Evolutionary conservation across 2,888 invertebrate species (phyloP).

Genomic region (Halictus ligatus): DNA sequence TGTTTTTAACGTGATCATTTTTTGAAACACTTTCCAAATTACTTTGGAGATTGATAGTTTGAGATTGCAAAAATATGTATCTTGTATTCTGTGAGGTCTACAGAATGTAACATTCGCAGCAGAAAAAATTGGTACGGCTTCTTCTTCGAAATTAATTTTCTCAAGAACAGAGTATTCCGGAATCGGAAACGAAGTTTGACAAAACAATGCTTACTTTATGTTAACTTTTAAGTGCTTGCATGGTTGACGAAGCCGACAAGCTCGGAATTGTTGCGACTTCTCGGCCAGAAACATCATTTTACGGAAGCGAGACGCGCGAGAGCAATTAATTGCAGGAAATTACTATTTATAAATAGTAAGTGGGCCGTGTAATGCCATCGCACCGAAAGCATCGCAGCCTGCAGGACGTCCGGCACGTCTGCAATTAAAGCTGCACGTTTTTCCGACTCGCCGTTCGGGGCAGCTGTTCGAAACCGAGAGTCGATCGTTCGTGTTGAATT

Average conservation of each 20-base stretch:
- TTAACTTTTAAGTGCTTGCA: not conserved
- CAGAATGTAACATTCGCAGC: not conserved
- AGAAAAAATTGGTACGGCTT: too few relatives aligned
- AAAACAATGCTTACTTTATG: too few relatives aligned
- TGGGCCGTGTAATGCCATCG: not conserved
- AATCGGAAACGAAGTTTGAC: too few relatives aligned
- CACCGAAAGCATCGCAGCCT: not conserved
- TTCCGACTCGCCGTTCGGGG: conserved; percentile 10
- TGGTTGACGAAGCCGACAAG: not conserved
- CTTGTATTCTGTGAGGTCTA: not conserved
- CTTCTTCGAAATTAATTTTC: too few relatives aligned
- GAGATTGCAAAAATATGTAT: not conserved
- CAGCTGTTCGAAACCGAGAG: conserved; percentile 9
- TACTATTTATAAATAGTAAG: not conserved
- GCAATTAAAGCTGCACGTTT: conserved; percentile 22
- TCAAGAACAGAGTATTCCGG: too few relatives aligned
- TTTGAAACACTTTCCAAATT: too few relatives aligned
- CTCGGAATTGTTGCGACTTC: not conserved
- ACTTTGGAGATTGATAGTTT: not conserved
- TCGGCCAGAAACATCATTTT: not conserved
- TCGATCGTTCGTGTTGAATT: conserved; percentile 39
- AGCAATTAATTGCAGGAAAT: not conserved
- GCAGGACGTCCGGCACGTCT: not conserved
- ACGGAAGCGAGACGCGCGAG: not conserved
- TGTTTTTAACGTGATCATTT: not conserved